Base-by-base conservation (phyloP, 2,797 vertebrate genomes). In the Myotis myotis region DNA sequence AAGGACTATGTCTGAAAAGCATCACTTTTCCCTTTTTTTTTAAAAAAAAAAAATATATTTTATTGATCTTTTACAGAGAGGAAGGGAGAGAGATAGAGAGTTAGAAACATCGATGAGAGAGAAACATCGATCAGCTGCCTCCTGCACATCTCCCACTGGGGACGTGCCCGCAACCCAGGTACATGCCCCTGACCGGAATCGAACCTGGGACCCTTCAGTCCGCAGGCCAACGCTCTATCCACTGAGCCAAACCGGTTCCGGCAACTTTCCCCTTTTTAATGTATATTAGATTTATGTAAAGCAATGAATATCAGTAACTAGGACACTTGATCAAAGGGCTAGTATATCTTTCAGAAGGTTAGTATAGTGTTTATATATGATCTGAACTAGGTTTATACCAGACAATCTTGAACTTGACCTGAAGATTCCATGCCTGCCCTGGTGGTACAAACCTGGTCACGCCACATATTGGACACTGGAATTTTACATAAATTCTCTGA, bases 21-120 rank as follows among this genome's bases (percentile, higher is more conserved):
- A 84, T 30, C 22, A 62, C 9, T 78, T 94, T 68, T 74, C 60
- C 55, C 38, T 47, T 94, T 89, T 74, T 62, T 94, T 89, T 74
- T 62, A 15, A 79, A n/a, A n/a, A n/a, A n/a, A n/a, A n/a, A n/a
- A n/a, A n/a, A n/a, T n/a, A n/a, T n/a, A n/a, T n/a, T n/a, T n/a
- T n/a, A n/a, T n/a, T n/a, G n/a, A n/a, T n/a, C n/a, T n/a, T n/a
- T n/a, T n/a, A n/a, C n/a, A n/a, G n/a, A n/a, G n/a, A n/a, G n/a
- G n/a, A n/a, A n/a, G n/a, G n/a, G n/a, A n/a, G n/a, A n/a, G n/a
- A n/a, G n/a, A n/a, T n/a, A n/a, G n/a, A n/a, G n/a, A n/a, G n/a
- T n/a, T n/a, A n/a, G n/a, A n/a, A n/a, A n/a, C n/a, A n/a, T n/a
- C n/a, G n/a, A n/a, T n/a, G n/a, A n/a, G n/a, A n/a, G n/a, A n/a